A percentile compares a stretch with the other conserved stretches of the same genome.
Conservation (phyloP, 2,113 vertebrate species). For the Pedetes capensis region DNA sequence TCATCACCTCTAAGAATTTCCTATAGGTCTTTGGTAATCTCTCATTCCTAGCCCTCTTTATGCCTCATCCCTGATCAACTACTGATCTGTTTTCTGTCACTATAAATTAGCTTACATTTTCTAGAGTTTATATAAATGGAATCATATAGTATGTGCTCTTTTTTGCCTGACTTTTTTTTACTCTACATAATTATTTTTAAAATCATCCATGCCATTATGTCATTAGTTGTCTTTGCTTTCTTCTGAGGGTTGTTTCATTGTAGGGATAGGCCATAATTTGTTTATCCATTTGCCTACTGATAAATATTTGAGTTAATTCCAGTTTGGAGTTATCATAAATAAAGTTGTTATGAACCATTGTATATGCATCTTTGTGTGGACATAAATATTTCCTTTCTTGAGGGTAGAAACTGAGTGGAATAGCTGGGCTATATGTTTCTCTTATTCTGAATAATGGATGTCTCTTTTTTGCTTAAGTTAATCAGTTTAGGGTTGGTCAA, state of each 20-base stretch:
- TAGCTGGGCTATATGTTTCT: background rate
- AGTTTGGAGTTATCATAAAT: background rate
- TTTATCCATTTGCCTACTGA: background rate
- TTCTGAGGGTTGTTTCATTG: background rate
- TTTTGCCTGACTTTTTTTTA: too few species aligned
- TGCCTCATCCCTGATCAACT: background rate
- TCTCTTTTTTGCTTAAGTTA: background rate
- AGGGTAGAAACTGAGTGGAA: background rate
- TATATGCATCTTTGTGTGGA: background rate
- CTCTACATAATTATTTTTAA: background rate
- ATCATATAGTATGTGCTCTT: too few species aligned
- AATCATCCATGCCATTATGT: background rate
- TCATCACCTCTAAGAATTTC: accelerated
- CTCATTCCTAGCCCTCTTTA: background rate
- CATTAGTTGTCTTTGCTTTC: background rate
- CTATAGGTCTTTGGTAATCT: background rate
- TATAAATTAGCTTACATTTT: too few species aligned
- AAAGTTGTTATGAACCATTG: background rate
- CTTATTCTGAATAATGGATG: background rate
- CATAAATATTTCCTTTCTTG: background rate
- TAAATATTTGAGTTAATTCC: background rate
- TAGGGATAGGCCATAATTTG: background rate
- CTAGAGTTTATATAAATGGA: too few species aligned
- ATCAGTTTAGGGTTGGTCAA: background rate
- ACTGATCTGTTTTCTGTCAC: too few species aligned